These are phyloP conservation scores for Pelagia noctiluca DNA, from an alignment of 30 jellyfish, hydroid and myxozoan genomes.

Conservation along the genomic window DNA sequence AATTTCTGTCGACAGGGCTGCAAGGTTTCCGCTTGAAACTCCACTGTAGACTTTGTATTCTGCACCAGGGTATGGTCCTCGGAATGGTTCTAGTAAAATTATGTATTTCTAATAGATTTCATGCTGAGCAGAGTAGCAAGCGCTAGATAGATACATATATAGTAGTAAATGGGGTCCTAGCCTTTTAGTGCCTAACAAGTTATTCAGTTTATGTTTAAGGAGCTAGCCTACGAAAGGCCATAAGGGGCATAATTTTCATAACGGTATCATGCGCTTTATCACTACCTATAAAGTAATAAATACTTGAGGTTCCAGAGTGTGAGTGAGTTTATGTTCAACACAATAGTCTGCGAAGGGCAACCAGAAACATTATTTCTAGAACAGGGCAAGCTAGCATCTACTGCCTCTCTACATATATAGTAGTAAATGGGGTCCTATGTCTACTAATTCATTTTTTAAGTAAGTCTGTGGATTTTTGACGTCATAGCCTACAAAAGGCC, in stretches of 20 bases:
- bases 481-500: too few relatives aligned
- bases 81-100: slow-evolving; percentile 61
- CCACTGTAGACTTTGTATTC: slow-evolving; percentile 69
- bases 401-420: too few relatives aligned
- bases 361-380: too few relatives aligned
- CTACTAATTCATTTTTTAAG: too few relatives aligned
- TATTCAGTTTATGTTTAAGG: not conserved
- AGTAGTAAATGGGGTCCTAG: not conserved
- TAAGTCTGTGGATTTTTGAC: too few relatives aligned
- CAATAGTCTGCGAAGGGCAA: too few relatives aligned
- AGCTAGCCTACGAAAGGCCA: not conserved
- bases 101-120: not conserved
- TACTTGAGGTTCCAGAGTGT: too few relatives aligned
- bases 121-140: not conserved
- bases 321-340: too few relatives aligned
- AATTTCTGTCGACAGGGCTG: slow-evolving; percentile 52
- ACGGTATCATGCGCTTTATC: not conserved
- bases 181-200: not conserved
- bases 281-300: too few relatives aligned
- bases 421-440: too few relatives aligned
- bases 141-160: not conserved
- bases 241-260: not conserved
- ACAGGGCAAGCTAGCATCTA: too few relatives aligned
- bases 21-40: slow-evolving; percentile 39
- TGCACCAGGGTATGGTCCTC: slow-evolving; percentile 83